phyloP scores from a whole-genome alignment of 2,888 invertebrate genomes.

The Drosophila macrothrix region DNA sequence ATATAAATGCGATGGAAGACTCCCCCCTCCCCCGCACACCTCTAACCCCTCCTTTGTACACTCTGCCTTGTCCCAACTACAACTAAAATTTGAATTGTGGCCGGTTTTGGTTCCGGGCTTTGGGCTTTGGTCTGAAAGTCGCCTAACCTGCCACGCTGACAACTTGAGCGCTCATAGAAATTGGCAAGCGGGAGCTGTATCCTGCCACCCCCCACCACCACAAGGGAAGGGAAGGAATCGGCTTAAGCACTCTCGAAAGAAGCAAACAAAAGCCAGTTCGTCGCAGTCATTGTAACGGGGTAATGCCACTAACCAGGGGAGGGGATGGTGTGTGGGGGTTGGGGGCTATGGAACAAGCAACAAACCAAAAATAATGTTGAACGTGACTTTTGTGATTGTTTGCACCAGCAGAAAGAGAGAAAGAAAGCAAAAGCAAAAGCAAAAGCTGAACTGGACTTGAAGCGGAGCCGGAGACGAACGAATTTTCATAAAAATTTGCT shows the following conservation, averaged over 20 bases:
- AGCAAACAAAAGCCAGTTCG: constrained; percentile 77
- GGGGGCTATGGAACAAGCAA: constrained; percentile 61
- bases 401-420: constrained; percentile 32
- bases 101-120: constrained; percentile 36
- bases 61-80: background rate
- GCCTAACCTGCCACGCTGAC: constrained; percentile 57
- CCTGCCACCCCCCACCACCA: background rate
- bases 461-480: constrained; percentile 46
- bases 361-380: constrained; percentile 82
- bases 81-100: constrained; percentile 76
- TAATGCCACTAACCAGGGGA: constrained; percentile 34
- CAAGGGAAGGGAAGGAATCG: constrained; percentile 46
- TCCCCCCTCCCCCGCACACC: background rate
- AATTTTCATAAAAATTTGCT: constrained; percentile 79
- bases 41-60: background rate
- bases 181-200: constrained; percentile 50
- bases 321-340: background rate
- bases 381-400: constrained; percentile 81
- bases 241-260: constrained; percentile 77
- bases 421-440: background rate
- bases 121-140: constrained; percentile 9
- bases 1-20: constrained; percentile 51
- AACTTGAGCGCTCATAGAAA: constrained; percentile 71
- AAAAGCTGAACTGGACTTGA: background rate
- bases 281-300: constrained; percentile 67